phyloP scores from a whole-genome alignment of 2,113 vertebrate genomes.

The Ursus arctos region DNA sequence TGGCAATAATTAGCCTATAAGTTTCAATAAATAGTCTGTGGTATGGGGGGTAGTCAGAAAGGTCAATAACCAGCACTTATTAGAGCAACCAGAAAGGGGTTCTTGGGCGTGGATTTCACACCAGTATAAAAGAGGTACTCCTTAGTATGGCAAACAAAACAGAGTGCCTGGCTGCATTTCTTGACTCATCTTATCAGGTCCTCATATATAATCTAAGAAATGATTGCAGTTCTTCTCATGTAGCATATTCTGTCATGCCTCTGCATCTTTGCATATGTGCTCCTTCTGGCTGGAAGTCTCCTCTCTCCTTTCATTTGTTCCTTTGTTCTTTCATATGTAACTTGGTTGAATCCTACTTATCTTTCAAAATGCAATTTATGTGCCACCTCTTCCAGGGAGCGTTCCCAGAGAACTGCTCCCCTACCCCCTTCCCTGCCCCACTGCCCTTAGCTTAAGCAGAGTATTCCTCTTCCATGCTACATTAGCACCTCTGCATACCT shows the following conservation, averaged over 20 bases:
- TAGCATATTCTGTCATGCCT: background rate
- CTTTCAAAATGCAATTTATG: background rate
- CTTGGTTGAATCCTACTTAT: background rate
- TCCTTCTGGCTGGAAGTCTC: background rate
- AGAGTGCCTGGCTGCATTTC: background rate
- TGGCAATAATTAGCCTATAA: background rate
- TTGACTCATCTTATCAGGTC: background rate
- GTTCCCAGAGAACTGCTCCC: background rate
- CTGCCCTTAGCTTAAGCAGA: background rate
- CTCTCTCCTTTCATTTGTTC: background rate
- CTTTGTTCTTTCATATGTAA: background rate
- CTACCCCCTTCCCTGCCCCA: too few relatives aligned
- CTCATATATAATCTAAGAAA: background rate
- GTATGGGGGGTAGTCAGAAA: background rate
- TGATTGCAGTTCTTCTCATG: background rate
- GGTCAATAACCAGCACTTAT: background rate
- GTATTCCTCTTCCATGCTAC: background rate
- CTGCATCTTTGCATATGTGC: background rate
- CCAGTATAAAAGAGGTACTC: background rate
- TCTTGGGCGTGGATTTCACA: background rate
- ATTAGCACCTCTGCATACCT: background rate
- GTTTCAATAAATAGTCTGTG: constrained; percentile 6
- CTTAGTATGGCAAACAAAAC: background rate
- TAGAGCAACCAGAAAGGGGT: background rate
- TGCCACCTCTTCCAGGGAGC: background rate